These are phyloP conservation scores for Bubo bubo DNA, from an alignment of 2,113 vertebrate species.

Conservation along the genomic window DNA sequence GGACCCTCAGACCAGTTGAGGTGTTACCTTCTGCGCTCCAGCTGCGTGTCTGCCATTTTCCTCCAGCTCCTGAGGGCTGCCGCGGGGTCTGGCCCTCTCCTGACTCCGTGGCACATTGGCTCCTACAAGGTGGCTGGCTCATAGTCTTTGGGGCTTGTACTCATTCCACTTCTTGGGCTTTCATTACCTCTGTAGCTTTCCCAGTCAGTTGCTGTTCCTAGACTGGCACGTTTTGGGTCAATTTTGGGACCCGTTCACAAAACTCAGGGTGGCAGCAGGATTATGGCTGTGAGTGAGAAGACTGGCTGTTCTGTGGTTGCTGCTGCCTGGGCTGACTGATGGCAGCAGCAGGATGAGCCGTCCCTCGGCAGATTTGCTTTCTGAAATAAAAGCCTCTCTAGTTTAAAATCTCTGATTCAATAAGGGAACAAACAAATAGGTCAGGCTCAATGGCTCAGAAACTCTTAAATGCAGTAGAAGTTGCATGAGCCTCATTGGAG, in stretches of 20 bases:
- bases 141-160: rapidly evolving
- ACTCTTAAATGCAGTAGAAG: no score
- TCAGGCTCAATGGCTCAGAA: not conserved
- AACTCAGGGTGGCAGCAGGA: not conserved
- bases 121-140: rapidly evolving
- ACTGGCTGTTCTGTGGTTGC: not conserved
- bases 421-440: not conserved
- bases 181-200: rapidly evolving
- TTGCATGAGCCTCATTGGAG: rapidly evolving
- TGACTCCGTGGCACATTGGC: rapidly evolving
- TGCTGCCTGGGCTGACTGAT: not conserved
- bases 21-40: no score
- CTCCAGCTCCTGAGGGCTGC: not conserved
- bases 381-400: not conserved
- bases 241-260: not conserved
- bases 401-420: not conserved
- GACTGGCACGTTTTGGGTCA: rapidly evolving
- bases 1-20: rapidly evolving
- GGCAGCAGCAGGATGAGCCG: not conserved
- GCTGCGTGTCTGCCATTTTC: rapidly evolving
- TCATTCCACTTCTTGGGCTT: rapidly evolving
- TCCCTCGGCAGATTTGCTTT: not conserved
- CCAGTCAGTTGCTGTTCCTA: not conserved
- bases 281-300: not conserved
- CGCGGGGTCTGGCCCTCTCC: not conserved